Evolutionary conservation across 2,797 vertebrate species (phyloP), one percentile per base, ranked within the genome.

Genomic region (Lacerta viridis): DNA sequence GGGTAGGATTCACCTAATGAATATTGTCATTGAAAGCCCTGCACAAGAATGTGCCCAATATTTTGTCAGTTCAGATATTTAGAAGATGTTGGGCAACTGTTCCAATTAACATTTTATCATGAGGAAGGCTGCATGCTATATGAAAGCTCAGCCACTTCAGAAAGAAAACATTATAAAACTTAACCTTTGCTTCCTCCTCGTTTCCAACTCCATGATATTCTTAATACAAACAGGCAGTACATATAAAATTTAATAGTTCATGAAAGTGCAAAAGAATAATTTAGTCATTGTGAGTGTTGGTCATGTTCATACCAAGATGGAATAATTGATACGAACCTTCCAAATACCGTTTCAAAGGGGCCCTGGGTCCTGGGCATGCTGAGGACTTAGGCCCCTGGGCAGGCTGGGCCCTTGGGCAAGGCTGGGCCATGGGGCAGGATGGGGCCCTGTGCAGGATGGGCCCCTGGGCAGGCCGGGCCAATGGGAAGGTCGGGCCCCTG

Each of bases 191-290:
- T 27, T 41, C 20, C 20, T 41, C 23, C 10, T 74, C 2, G 1
- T 1, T 17, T 13, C 39, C 3, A 43, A 1, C 50, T 33, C 33
- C 9, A n/a, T 59, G 69, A 17, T 17, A 43, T 80, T 71, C 59
- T 80, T 72, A 77, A 86, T 72, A 41, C 6, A 77, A 36, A n/a
- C 59, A 86, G 83, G 61, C 71, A 78, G 41, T 23, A 33, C 29
- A 23, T 59, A 23, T 82, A 59, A 36, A 43, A 50, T 82, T 25
- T 41, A 71, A 69, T 13, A 25, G 33, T 77, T 68, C 11, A 71
- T 75, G 79, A 83, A 20, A 20, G 3, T 74, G 82, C 15, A 36
- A 61, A 82, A 33, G 27, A 61, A 71, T 76, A 25, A 83, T 83
- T 78, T 59, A 43, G 23, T 29, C 41, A 36, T n/a, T 43, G 3